Conservation (phyloP, 2,888 invertebrate genomes). For the Melangyna quadrimaculata region DNA sequence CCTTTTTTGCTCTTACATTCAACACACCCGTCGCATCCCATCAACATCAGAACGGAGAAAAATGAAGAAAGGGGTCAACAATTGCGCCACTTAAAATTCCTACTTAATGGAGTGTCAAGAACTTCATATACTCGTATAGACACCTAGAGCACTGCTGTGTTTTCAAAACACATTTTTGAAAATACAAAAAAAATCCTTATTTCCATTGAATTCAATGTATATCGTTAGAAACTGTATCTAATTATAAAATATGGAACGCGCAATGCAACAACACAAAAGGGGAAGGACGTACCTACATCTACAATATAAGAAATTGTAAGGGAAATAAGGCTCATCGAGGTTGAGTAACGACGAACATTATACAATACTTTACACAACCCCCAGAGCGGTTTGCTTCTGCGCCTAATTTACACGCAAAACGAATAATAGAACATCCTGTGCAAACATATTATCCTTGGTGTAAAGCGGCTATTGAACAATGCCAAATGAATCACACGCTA, state of each 20-base stretch:
- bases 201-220: conserved; percentile 44
- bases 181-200: conserved; percentile 26
- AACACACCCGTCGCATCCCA: background rate
- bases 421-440: conserved; percentile 68
- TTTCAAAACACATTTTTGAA: conserved; percentile 62
- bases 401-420: conserved; percentile 72
- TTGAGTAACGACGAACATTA: conserved; percentile 35
- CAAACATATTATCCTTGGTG: conserved; percentile 71
- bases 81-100: conserved; percentile 69
- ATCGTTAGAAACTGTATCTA: conserved; percentile 65
- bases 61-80: conserved; percentile 63
- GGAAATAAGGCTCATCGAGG: conserved; percentile 20
- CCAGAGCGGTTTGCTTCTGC: conserved; percentile 71
- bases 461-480: conserved; percentile 67
- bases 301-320: background rate
- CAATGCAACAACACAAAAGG: conserved; percentile 14
- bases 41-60: background rate
- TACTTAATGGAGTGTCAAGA: conserved; percentile 70
- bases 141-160: conserved; percentile 49
- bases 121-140: conserved; percentile 42
- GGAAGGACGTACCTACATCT: background rate
- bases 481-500: conserved; percentile 65
- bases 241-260: conserved; percentile 65
- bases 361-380: conserved; percentile 52
- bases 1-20: conserved; percentile 27